Evolutionary conservation across 2,113 vertebrate species (phyloP), one percentile per base, ranked within the genome.

Genomic region (Hippocampus abdominalis): DNA sequence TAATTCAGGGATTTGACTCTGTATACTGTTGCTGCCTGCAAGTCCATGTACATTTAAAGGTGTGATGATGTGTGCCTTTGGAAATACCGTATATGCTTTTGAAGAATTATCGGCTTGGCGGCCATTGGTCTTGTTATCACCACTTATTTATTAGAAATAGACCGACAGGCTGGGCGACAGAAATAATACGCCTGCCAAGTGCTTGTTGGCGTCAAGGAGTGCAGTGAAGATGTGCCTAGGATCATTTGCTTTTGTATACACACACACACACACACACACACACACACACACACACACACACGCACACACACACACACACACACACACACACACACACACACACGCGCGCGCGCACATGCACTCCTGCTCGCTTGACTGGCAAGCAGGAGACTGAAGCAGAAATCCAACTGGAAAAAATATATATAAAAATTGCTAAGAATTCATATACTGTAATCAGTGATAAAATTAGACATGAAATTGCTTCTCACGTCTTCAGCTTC

Each of bases 31-130:
- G 21, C 3, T 23, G 62, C 40, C 21, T 18, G n/a, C 8, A 46
- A 46, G n/a, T 74, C 27, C 27, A 48, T 67, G 73, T 20, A 66
- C 15, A 64, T 25, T 64, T 42, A 68, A 68, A 51, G 8, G 8
- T 27, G 40, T 64, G 25, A 60, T 29, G 57, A 69, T 46, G 27
- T 65, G 57, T 39, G 29, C 29, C 68, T 56, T 39, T 60, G 40
- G 21, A 68, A 72, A 51, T 62, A 32, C 29, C 29, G 29, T 32
- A 23, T 65, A 63, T 12, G 18, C 40, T 46, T 44, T 23, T 63
- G 61, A 63, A 40, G 21, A 64, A 23, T 64, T 15, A 64, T 23
- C 23, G 60, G 46, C 61, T 70, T 75, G 70, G 62, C n/a, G 46
- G 64, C 69, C 53, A 64, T 32, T 49, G 48, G 77, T 6, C 7